phyloP scores from a whole-genome alignment of 2,888 invertebrate species.

The Parelbella ahira region DNA sequence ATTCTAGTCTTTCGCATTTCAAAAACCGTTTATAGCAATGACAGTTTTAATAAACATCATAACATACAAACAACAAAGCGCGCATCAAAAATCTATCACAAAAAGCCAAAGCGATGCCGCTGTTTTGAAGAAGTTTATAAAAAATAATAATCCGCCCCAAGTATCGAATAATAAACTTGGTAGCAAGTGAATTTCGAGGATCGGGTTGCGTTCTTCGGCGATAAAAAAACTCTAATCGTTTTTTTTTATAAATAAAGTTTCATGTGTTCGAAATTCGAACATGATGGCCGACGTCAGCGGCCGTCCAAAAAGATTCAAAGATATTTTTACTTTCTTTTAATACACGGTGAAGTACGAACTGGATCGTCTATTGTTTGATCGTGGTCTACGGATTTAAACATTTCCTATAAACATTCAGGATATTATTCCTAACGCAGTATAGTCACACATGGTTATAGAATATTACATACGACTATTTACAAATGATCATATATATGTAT shows the following conservation, averaged over 20 bases:
- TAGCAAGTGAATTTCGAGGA: constrained; percentile 78
- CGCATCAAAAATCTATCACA: constrained; percentile 59
- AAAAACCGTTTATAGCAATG: no score
- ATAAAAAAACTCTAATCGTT: constrained; percentile 56
- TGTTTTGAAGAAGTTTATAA: constrained; percentile 50
- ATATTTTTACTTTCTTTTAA: constrained; percentile 55
- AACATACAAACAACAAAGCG: constrained; percentile 56
- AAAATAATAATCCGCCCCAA: constrained; percentile 64
- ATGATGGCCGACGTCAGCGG: constrained; percentile 68
- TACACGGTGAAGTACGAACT: constrained; percentile 4
- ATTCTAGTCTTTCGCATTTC: no score
- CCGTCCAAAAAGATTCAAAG: constrained; percentile 28
- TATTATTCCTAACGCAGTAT: no score
- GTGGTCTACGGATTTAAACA: no score
- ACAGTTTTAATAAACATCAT: constrained; percentile 36
- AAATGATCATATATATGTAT: no score
- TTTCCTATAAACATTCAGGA: no score
- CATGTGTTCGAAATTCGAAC: constrained; percentile 69
- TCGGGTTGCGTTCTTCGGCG: constrained; percentile 66
- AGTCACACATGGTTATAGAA: no score
- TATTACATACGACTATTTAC: no score
- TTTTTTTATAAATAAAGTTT: constrained; percentile 49
- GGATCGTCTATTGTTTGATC: constrained; percentile 4
- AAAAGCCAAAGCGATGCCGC: constrained; percentile 66
- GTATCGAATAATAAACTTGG: constrained; percentile 80